Evolutionary conservation across 2,888 invertebrate species (phyloP).

Genomic region (Zygothrica quintamaculata): DNA sequence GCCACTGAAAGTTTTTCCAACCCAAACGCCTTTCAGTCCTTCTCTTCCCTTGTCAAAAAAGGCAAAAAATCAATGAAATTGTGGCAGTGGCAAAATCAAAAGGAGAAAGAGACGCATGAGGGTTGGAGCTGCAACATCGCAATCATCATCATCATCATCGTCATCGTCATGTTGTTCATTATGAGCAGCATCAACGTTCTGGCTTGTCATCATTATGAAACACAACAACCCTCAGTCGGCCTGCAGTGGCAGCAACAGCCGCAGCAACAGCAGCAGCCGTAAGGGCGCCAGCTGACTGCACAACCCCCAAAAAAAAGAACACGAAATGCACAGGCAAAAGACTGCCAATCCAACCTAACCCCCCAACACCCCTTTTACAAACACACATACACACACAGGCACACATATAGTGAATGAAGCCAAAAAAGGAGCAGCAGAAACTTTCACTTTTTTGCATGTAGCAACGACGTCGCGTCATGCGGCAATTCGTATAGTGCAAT

Average conservation of each 20-base stretch:
- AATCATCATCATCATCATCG: constrained; percentile 36
- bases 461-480: constrained; percentile 58
- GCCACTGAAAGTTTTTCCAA: constrained; percentile 54
- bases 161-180: constrained; percentile 26
- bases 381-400: not conserved
- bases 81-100: constrained; percentile 30
- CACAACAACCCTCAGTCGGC: constrained; percentile 73
- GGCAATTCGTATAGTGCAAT: constrained; percentile 72
- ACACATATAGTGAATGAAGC: not conserved
- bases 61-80: constrained; percentile 73
- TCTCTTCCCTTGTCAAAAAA: constrained; percentile 22
- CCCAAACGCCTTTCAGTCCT: constrained; percentile 11
- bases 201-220: constrained; percentile 77
- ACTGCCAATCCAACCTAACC: constrained; percentile 19
- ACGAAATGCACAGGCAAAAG: constrained; percentile 65
- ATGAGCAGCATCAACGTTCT: constrained; percentile 54
- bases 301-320: constrained; percentile 73
- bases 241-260: constrained; percentile 52
- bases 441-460: constrained; percentile 73
- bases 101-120: constrained; percentile 38
- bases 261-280: not conserved
- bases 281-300: constrained; percentile 59
- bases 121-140: constrained; percentile 69
- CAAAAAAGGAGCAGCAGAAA: constrained; percentile 75
- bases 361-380: constrained; percentile 16